phyloP scores from a whole-genome alignment of 2,888 invertebrate genomes.

The Drosophila longiperda region DNA sequence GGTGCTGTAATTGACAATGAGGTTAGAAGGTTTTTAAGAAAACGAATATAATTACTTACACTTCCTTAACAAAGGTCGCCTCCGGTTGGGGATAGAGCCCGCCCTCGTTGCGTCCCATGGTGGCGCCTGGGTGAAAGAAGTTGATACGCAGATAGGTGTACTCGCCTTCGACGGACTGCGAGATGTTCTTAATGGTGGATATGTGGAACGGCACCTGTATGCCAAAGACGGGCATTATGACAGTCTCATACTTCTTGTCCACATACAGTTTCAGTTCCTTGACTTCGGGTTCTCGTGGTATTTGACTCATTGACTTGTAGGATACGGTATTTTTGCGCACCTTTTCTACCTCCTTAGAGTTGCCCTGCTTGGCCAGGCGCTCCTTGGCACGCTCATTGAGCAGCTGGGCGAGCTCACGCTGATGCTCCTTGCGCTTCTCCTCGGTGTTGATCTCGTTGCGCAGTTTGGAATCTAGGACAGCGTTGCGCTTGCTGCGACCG shows the following conservation, averaged over 20 bases:
- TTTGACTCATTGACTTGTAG: conserved; percentile 95
- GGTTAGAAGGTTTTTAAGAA: neutral
- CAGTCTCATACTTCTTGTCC: conserved; percentile 98
- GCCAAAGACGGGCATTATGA: conserved; percentile 99
- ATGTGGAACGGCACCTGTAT: conserved; percentile 99
- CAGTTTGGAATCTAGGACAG: conserved; percentile 96
- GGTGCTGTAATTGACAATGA: conserved; percentile 87
- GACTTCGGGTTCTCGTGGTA: conserved; percentile 97
- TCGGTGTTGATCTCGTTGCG: conserved; percentile 98
- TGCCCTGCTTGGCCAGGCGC: conserved; percentile 94
- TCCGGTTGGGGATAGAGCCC: conserved; percentile 96
- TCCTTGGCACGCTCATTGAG: conserved; percentile 97
- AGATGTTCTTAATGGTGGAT: conserved; percentile 99
- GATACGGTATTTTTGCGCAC: conserved; percentile 97
- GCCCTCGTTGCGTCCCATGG: conserved; percentile 97
- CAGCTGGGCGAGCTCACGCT: conserved; percentile 95
- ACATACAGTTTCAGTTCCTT: conserved; percentile 97
- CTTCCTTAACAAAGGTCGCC: conserved; percentile 98
- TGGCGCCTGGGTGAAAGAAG: conserved; percentile 99
- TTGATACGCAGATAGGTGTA: conserved; percentile 99
- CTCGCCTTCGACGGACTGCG: conserved; percentile 98
- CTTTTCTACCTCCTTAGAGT: conserved; percentile 94
- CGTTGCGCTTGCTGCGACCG: conserved; percentile 92
- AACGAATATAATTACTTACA: conserved; percentile 87
- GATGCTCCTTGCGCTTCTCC: conserved; percentile 98